Evolutionary conservation across 1,140 invertebrate species (phyloP).

Genomic region (Goniozus legneri): DNA sequence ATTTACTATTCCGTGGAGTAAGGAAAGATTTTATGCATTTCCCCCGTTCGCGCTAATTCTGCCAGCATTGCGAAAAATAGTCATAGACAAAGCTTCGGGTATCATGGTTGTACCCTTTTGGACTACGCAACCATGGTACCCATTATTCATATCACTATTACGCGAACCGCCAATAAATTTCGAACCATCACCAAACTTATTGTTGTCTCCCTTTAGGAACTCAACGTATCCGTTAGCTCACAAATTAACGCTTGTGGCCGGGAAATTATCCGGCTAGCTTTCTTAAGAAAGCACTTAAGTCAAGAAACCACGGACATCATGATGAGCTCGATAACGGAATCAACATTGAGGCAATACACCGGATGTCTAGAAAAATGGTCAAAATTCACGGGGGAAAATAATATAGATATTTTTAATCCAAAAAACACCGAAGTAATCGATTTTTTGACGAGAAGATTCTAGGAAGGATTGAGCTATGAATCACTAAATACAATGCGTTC

Average conservation of each 20-base stretch:
- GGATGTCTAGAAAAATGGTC: neutral
- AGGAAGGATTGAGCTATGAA: neutral
- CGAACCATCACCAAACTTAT: neutral
- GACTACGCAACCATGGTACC: neutral
- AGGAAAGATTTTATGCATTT: slow-evolving; percentile 26
- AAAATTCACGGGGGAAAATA: neutral
- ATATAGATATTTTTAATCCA: neutral
- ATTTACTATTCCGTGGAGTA: slow-evolving; percentile 24
- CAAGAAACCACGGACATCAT: neutral
- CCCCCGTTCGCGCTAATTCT: slow-evolving; percentile 23
- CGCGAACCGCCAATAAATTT: neutral
- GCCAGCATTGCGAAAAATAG: slow-evolving; percentile 14
- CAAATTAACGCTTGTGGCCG: neutral
- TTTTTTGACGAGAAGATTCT: neutral
- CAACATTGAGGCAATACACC: neutral
- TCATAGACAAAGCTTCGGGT: slow-evolving; percentile 8
- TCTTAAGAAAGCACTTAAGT: neutral
- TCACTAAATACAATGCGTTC: neutral
- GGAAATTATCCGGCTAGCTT: neutral
- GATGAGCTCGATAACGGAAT: neutral
- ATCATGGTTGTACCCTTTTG: neutral
- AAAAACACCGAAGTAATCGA: neutral
- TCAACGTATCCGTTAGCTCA: neutral
- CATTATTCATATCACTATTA: neutral
- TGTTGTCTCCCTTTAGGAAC: neutral